Evolutionary conservation across 1,140 invertebrate species (phyloP), one percentile per base, ranked within the genome.

Genomic region (Trichonephila clavipes): DNA sequence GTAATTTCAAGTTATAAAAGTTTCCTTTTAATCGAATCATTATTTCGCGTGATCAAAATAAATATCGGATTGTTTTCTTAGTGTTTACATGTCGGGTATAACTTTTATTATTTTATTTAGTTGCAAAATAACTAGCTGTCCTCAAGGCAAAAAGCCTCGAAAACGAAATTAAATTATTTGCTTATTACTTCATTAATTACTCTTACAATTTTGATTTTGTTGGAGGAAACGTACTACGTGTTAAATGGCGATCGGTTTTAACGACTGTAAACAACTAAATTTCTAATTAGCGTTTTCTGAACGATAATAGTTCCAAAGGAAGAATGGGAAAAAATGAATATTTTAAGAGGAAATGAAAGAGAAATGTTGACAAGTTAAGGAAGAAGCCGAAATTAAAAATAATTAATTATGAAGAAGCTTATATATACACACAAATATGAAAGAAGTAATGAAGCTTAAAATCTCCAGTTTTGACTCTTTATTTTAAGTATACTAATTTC

Each of bases 61-160:
- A 51, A 51, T 51, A 51, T 51, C 51, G 51, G 0, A 51, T 51
- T 51, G 51, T 51, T 10, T 51, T 51, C 51, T 5, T 12, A 51
- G 10, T 69, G 24, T 10, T n/a, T 14, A 69, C 10, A 12, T 3
- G n/a, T 14, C 66, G 66, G 24, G 14, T 24, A 8, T 69, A 1
- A 28, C n/a, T 28, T 69, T 24, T 24, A n/a, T 24, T n/a, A 69
- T 24, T 69, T 69, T 24, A 62, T 28, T 69, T 1, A 24, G n/a
- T 69, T 10, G 24, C 21, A 66, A 24, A 69, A 69, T 69, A 28
- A 4, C 14, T 69, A 69, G 10, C 14, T n/a, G 6, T 69, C 21
- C 21, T 69, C n/a, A 69, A n/a, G 66, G n/a, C 66, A 69, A 69
- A 69, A 69, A 24, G n/a, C n/a, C n/a, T 69, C 66, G 21, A 69